phyloP scores from a whole-genome alignment of 2,888 invertebrate genomes.

The Pachliopta kotzebuea region DNA sequence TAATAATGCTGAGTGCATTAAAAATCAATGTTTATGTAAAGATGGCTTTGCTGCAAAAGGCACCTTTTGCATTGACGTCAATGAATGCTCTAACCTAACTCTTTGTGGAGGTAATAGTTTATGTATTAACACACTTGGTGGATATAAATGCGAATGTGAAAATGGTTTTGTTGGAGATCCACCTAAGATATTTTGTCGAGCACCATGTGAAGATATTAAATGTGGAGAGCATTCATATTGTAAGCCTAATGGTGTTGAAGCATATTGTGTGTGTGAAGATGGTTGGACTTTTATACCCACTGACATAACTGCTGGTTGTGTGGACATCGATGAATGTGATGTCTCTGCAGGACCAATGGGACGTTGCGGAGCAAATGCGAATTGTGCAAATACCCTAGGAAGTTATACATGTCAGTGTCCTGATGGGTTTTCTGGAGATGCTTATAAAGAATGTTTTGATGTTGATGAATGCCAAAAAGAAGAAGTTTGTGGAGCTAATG shows the following conservation, averaged over 20 bases:
- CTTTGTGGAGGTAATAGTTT: conserved; percentile 87
- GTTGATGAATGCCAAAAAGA: conserved; percentile 89
- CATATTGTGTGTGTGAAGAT: conserved; percentile 95
- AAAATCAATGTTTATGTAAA: conserved; percentile 93
- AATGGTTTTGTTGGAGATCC: conserved; percentile 91
- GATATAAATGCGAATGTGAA: conserved; percentile 90
- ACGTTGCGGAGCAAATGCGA: conserved; percentile 90
- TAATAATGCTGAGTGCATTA: conserved; percentile 94
- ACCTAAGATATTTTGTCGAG: conserved; percentile 89
- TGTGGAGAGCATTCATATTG: conserved; percentile 94
- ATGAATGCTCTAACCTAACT: conserved; percentile 85
- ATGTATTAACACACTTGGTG: conserved; percentile 90
- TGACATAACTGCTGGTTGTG: conserved; percentile 93
- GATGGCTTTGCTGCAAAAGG: conserved; percentile 91
- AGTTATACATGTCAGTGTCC: conserved; percentile 91
- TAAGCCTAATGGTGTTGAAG: conserved; percentile 92
- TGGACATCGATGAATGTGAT: conserved; percentile 96
- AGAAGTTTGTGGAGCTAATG: conserved; percentile 89
- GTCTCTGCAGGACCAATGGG: conserved; percentile 85
- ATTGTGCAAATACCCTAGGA: conserved; percentile 90
- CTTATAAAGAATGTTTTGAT: conserved; percentile 89
- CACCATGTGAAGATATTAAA: conserved; percentile 94
- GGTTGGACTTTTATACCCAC: conserved; percentile 96
- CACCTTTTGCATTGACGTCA: conserved; percentile 89
- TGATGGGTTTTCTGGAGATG: conserved; percentile 92